Percentiles rank a stretch among this genome's conserved stretches.
Evolutionary conservation across 1,140 invertebrate species (phyloP).

Genomic region (Melitaea cinxia): DNA sequence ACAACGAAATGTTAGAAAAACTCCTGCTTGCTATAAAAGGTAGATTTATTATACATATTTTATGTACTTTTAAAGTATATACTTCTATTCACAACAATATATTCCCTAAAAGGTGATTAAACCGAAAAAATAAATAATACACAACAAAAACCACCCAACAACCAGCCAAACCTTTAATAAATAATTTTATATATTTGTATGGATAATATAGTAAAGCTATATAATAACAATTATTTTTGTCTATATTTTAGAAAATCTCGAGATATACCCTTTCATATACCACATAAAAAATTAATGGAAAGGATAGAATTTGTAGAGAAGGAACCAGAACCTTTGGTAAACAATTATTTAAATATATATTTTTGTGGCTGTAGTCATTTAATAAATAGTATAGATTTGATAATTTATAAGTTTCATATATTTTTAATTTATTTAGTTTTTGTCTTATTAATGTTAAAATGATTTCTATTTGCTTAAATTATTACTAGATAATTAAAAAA

Average conservation of each 20-base stretch:
- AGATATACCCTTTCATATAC: constrained; percentile 82
- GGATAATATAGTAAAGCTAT: neutral
- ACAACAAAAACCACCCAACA: too few species aligned
- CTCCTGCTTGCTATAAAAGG: constrained; percentile 55
- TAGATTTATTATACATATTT: constrained; percentile 20
- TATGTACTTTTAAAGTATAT: neutral
- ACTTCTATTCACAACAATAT: too few species aligned
- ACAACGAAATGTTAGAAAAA: constrained; percentile 62
- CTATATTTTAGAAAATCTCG: constrained; percentile 67
- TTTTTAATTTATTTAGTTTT: too few species aligned
- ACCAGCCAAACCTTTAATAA: too few species aligned
- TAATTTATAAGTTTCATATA: too few species aligned
- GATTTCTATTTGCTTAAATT: too few species aligned
- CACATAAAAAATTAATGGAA: constrained; percentile 82
- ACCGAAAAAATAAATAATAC: too few species aligned
- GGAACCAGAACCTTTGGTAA: constrained; percentile 82
- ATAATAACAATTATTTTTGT: neutral
- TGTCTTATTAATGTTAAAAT: too few species aligned
- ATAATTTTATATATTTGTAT: too few species aligned
- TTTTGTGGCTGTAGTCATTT: neutral
- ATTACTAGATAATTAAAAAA: too few species aligned
- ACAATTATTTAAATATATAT: constrained; percentile 6
- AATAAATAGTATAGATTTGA: too few species aligned
- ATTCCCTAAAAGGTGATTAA: too few species aligned
- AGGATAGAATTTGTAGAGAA: constrained; percentile 81